A percentile compares a stretch with the other conserved stretches of the same genome.
Evolutionary conservation across 2,797 vertebrate species (phyloP).

Genomic region (Chrysocyon brachyurus): DNA sequence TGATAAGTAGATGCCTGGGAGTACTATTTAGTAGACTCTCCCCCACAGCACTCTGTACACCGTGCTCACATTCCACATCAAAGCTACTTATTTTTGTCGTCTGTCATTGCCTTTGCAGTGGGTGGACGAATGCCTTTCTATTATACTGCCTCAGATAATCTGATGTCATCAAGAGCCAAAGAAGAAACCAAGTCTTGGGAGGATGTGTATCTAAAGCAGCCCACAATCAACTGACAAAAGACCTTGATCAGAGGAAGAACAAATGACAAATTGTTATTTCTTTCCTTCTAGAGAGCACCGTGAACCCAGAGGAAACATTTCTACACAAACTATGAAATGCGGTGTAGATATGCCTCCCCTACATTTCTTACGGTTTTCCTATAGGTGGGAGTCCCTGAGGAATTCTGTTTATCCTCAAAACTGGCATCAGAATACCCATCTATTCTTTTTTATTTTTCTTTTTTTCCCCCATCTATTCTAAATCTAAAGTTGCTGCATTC

Average conservation of each 20-base stretch:
- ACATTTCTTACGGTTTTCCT: background rate
- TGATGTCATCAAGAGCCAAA: background rate
- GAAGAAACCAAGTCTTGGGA: background rate
- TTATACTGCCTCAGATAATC: background rate
- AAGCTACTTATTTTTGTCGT: background rate
- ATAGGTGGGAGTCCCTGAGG: background rate
- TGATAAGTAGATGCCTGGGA: background rate
- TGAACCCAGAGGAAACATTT: background rate
- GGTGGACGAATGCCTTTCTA: background rate
- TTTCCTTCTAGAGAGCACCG: background rate
- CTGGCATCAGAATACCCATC: background rate
- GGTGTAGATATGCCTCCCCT: background rate
- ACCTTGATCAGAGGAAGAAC: background rate
- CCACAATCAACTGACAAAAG: background rate
- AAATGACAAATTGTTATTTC: background rate
- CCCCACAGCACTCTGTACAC: background rate
- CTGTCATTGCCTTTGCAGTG: background rate
- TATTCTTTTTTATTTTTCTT: background rate
- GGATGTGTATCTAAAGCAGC: background rate
- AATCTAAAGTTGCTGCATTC: background rate
- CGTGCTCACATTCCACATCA: background rate
- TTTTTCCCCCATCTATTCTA: background rate
- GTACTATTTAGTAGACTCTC: background rate
- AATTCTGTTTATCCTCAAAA: background rate
- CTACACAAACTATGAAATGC: background rate